phyloP scores from a whole-genome alignment of 2,888 invertebrate species.

The Tetramorium bicarinatum region DNA sequence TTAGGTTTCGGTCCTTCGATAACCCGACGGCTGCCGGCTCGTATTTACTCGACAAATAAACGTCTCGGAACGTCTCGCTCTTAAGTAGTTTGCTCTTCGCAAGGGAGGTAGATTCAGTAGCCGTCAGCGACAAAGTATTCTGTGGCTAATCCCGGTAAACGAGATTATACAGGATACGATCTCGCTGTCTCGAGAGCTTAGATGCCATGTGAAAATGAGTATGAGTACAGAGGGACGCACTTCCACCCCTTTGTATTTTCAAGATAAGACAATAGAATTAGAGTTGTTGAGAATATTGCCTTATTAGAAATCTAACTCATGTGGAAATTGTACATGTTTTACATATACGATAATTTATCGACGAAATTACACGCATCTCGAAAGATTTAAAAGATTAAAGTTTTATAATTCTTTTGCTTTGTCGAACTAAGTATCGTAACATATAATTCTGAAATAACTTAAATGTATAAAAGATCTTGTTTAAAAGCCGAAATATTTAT shows the following conservation, averaged over 20 bases:
- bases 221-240: not conserved
- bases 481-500: not conserved
- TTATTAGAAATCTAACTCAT: not conserved
- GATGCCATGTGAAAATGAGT: not conserved
- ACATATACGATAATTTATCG: not conserved
- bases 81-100: constrained; percentile 13
- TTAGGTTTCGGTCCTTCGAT: constrained; percentile 28
- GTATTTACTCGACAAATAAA: constrained; percentile 30
- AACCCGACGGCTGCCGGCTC: not conserved
- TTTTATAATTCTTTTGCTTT: not conserved
- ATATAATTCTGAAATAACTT: not conserved
- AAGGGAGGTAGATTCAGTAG: constrained; percentile 6
- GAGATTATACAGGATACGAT: not conserved
- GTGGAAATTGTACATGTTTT: not conserved
- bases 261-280: not conserved
- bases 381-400: not conserved
- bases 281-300: not conserved
- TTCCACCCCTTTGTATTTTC: not conserved
- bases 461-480: not conserved
- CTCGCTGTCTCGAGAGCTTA: not conserved
- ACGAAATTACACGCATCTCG: not conserved
- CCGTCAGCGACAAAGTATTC: not conserved
- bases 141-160: constrained; percentile 1
- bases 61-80: not conserved
- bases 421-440: not conserved